Conservation (phyloP, 2,888 invertebrate species). For the Lamellibrachia satsuma region DNA sequence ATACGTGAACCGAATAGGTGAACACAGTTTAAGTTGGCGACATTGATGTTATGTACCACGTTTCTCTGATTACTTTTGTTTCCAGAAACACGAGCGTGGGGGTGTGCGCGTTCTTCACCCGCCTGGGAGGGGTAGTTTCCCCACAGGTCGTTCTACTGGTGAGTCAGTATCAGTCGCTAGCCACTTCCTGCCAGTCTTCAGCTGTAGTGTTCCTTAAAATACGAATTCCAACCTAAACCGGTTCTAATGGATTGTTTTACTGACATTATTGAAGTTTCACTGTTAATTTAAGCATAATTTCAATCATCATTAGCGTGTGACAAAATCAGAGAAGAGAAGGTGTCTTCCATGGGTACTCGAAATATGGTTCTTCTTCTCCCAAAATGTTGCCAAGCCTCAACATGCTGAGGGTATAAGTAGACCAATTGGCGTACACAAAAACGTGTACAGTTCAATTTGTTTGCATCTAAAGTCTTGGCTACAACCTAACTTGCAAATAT, state of each 20-base stretch:
- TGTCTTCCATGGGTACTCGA: background rate
- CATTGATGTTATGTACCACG: background rate
- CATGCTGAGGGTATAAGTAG: no score
- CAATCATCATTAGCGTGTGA: background rate
- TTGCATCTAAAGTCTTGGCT: background rate
- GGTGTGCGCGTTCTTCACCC: constrained; percentile 67
- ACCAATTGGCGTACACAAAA: no score
- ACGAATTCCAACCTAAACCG: background rate
- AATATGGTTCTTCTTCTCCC: background rate
- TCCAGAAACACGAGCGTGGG: constrained; percentile 64
- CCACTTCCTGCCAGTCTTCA: background rate
- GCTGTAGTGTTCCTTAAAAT: background rate
- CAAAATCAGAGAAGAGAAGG: background rate
- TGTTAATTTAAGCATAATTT: no score
- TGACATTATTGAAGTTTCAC: background rate
- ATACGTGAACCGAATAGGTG: no score
- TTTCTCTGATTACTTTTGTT: background rate
- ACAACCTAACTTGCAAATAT: background rate
- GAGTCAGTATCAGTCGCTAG: constrained; percentile 36
- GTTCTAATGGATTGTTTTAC: no score
- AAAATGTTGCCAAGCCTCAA: no score
- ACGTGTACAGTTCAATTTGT: no score
- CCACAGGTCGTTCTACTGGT: constrained; percentile 63
- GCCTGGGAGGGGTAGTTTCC: constrained; percentile 68
- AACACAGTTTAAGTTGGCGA: background rate